phyloP scores from a whole-genome alignment of 2,888 invertebrate genomes.

The Eupithecia exiguata region DNA sequence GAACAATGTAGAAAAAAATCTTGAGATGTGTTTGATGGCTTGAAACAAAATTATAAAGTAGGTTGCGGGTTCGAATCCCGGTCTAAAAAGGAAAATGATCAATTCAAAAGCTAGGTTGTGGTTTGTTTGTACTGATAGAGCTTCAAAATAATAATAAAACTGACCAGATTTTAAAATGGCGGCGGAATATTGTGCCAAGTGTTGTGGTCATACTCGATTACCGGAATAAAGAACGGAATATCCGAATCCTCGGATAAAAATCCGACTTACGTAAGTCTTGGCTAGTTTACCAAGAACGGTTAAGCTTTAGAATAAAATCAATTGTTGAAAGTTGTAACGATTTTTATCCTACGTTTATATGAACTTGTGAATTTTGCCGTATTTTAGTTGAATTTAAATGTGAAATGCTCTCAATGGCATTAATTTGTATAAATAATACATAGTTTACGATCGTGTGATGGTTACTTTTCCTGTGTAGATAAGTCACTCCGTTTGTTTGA shows the following conservation, averaged over 20 bases:
- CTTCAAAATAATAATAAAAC: slow-evolving; percentile 16
- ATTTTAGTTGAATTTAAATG: slow-evolving; percentile 48
- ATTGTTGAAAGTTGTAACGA: slow-evolving; percentile 21
- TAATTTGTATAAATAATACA: slow-evolving; percentile 55
- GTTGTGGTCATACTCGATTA: slow-evolving; percentile 23
- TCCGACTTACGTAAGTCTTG: slow-evolving; percentile 1
- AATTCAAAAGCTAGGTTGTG: slow-evolving; percentile 20
- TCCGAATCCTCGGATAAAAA: not conserved
- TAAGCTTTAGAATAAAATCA: slow-evolving; percentile 7
- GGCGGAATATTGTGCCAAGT: slow-evolving; percentile 40
- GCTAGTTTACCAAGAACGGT: slow-evolving; percentile 3
- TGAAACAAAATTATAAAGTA: not conserved
- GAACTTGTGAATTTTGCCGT: slow-evolving; percentile 20
- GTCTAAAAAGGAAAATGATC: not conserved
- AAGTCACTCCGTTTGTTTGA: slow-evolving; percentile 35
- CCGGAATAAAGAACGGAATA: not conserved
- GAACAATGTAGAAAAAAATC: not conserved
- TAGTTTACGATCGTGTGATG: slow-evolving; percentile 50
- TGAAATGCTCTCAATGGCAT: slow-evolving; percentile 46
- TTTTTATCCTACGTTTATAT: slow-evolving; percentile 7
- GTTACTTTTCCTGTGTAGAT: slow-evolving; percentile 52
- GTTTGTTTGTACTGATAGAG: slow-evolving; percentile 16
- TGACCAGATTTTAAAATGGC: slow-evolving; percentile 14
- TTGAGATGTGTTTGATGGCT: not conserved
- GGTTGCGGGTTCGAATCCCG: not conserved